phyloP scores from a whole-genome alignment of 2,888 invertebrate genomes.

The Melinaea menophilus region DNA sequence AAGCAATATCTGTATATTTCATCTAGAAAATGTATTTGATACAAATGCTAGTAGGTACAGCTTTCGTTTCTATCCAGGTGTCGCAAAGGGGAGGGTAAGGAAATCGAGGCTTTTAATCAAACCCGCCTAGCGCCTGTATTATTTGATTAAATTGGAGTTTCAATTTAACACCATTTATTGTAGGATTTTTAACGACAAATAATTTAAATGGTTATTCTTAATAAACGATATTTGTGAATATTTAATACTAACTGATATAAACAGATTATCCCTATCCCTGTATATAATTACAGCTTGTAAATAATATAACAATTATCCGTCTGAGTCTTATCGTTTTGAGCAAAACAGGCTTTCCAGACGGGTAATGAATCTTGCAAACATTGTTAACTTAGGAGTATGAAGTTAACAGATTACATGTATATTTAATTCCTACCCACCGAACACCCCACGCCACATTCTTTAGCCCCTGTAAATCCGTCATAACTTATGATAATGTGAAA shows the following conservation, averaged over 20 bases:
- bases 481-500: conserved; percentile 22
- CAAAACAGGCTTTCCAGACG: conserved; percentile 32
- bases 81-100: conserved; percentile 21
- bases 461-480: conserved; percentile 43
- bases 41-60: conserved; percentile 12
- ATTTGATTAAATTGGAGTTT: conserved; percentile 34
- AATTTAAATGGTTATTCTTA: not conserved
- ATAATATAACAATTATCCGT: conserved; percentile 31
- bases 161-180: conserved; percentile 27
- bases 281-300: conserved; percentile 14
- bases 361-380: conserved; percentile 42
- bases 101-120: conserved; percentile 37
- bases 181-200: conserved; percentile 5
- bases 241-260: not conserved
- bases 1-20: conserved; percentile 10
- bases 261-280: not conserved
- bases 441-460: conserved; percentile 33
- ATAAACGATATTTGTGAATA: not conserved
- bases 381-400: conserved; percentile 41
- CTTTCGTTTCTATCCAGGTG: conserved; percentile 25
- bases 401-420: conserved; percentile 52
- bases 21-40: conserved; percentile 7
- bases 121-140: conserved; percentile 26
- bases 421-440: conserved; percentile 43
- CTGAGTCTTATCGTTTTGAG: conserved; percentile 33